Conservation (phyloP, 2,113 vertebrate species). For the Proterorhinus semilunaris region DNA sequence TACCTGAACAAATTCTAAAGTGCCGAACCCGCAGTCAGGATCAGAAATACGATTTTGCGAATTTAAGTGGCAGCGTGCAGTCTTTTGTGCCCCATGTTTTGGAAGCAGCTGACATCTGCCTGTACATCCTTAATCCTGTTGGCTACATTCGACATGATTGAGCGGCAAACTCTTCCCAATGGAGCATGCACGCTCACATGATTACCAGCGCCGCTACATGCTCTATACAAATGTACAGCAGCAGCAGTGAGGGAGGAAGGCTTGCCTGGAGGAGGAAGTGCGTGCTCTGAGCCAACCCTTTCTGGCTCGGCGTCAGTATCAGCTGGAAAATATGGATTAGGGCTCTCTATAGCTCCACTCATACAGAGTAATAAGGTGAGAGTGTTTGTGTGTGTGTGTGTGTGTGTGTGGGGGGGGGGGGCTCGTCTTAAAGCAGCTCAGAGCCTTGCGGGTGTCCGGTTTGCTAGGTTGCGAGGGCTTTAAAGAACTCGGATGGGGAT, state of each 20-base stretch:
- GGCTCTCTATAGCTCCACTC: constrained; percentile 49
- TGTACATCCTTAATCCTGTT: constrained; percentile 52
- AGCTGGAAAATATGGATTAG: constrained; percentile 70
- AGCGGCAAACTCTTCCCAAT: constrained; percentile 41
- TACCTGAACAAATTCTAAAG: not conserved
- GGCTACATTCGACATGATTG: constrained; percentile 53
- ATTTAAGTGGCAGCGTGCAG: constrained; percentile 28
- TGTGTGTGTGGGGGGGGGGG: constrained; percentile 6
- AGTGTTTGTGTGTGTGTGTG: not conserved
- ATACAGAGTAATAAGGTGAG: constrained; percentile 46
- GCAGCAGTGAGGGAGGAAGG: not conserved
- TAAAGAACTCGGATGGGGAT: constrained; percentile 49
- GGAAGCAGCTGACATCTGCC: constrained; percentile 59
- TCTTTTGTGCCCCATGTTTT: constrained; percentile 48
- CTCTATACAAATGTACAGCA: constrained; percentile 1
- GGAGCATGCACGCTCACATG: constrained; percentile 10
- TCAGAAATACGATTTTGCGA: constrained; percentile 46
- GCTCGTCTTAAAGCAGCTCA: constrained; percentile 25
- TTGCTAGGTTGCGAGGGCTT: constrained; percentile 39
- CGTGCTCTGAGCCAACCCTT: constrained; percentile 45
- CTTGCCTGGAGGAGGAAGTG: constrained; percentile 16
- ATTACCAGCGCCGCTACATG: constrained; percentile 9
- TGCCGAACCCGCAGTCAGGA: constrained; percentile 6
- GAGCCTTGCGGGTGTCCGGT: constrained; percentile 20
- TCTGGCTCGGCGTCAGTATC: constrained; percentile 58